phyloP scores from a whole-genome alignment of 2,113 vertebrate species.

The Haliaeetus leucogaster region DNA sequence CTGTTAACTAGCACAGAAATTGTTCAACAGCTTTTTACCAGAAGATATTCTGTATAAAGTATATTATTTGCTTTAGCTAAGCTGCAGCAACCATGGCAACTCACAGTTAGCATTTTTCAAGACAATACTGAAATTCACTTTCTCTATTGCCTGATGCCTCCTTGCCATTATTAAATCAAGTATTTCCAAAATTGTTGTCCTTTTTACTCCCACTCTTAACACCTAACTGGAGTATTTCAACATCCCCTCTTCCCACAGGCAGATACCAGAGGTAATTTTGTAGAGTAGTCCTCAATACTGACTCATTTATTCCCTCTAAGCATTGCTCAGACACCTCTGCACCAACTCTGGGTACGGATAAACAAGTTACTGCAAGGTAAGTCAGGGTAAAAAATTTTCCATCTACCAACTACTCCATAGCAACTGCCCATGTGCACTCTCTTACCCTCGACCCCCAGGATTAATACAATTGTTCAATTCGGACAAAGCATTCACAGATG shows the following conservation, averaged over 20 bases:
- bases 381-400: not conserved
- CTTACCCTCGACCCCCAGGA: not conserved
- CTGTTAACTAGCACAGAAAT: not conserved
- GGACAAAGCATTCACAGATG: not conserved
- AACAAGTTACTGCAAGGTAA: not conserved
- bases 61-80: not conserved
- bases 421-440: not conserved
- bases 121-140: not conserved
- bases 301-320: not conserved
- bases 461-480: not conserved
- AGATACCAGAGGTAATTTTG: not conserved
- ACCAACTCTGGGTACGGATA: not conserved
- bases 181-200: not conserved
- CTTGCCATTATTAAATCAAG: not conserved
- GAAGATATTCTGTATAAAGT: not conserved
- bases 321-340: not conserved
- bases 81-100: constrained; percentile 25
- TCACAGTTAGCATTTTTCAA: not conserved
- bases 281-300: not conserved
- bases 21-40: not conserved
- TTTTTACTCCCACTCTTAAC: not conserved
- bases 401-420: not conserved
- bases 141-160: not conserved
- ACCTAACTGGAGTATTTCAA: not conserved
- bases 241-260: not conserved